Percentiles rank a stretch among this genome's conserved stretches.
phyloP scores from a whole-genome alignment of 1,140 invertebrate species.

The Lanistes nyassanus region DNA sequence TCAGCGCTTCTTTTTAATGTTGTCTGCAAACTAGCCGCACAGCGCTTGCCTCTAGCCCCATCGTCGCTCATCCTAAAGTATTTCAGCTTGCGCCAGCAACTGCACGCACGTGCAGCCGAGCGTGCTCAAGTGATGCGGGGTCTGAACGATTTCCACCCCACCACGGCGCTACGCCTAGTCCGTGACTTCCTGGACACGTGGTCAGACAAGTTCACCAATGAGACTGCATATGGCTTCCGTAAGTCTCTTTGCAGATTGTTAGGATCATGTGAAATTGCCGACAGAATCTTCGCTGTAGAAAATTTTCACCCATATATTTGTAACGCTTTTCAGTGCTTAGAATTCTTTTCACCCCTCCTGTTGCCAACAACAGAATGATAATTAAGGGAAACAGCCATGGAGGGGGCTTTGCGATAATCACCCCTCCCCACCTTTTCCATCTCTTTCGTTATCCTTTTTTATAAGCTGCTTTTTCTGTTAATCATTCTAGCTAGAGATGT shows the following conservation, averaged over 20 bases:
- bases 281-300: neutral
- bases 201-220: conserved; percentile 9
- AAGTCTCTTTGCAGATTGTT: neutral
- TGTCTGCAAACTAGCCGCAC: no score
- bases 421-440: no score
- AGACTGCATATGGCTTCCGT: conserved; percentile 21
- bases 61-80: neutral
- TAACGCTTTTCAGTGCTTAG: no score
- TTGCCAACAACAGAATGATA: no score
- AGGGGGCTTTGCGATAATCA: no score
- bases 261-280: neutral
- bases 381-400: no score
- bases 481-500: no score
- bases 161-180: conserved; percentile 12
- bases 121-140: neutral
- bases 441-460: no score
- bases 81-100: neutral
- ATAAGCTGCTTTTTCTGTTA: no score
- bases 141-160: conserved; percentile 15
- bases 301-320: neutral
- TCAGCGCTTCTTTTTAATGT: no score
- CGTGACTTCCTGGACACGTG: conserved; percentile 21
- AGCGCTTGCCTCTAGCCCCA: neutral
- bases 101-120: neutral
- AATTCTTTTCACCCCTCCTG: no score